Evolutionary conservation across 2,888 invertebrate species (phyloP).

Genomic region (Exephanes ischioxanthus): DNA sequence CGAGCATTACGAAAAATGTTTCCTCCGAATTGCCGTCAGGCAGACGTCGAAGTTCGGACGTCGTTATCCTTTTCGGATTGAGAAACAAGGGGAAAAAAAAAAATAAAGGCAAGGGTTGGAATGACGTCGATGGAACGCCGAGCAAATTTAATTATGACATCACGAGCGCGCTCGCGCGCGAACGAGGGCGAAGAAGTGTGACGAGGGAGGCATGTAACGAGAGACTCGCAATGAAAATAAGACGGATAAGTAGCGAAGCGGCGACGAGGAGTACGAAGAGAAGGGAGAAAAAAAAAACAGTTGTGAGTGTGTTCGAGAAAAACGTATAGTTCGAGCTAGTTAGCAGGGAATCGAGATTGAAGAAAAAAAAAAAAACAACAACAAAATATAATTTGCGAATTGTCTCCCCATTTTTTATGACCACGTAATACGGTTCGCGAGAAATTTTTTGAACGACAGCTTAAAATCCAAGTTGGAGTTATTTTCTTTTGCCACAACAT

Average conservation of each 20-base stretch:
- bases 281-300: conserved; percentile 3
- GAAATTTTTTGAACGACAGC: too few species aligned
- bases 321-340: neutral
- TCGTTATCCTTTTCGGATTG: conserved; percentile 8
- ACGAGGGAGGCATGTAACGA: conserved; percentile 39
- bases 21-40: neutral
- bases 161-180: conserved; percentile 36
- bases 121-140: conserved; percentile 56
- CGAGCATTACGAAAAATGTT: neutral
- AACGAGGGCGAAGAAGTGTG: conserved; percentile 14
- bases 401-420: too few species aligned
- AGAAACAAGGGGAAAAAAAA: neutral
- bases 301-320: neutral
- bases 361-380: neutral
- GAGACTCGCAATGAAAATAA: conserved; percentile 26
- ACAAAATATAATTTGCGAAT: neutral
- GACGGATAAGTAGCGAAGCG: conserved; percentile 12
- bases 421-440: too few species aligned
- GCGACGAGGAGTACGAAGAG: conserved; percentile 40
- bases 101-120: conserved; percentile 40
- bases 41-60: conserved; percentile 44
- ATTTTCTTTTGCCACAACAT: too few species aligned
- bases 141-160: conserved; percentile 67
- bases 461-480: too few species aligned
- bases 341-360: conserved; percentile 3